Conservation (phyloP, 2,113 vertebrate genomes). For the Anguilla rostrata region DNA sequence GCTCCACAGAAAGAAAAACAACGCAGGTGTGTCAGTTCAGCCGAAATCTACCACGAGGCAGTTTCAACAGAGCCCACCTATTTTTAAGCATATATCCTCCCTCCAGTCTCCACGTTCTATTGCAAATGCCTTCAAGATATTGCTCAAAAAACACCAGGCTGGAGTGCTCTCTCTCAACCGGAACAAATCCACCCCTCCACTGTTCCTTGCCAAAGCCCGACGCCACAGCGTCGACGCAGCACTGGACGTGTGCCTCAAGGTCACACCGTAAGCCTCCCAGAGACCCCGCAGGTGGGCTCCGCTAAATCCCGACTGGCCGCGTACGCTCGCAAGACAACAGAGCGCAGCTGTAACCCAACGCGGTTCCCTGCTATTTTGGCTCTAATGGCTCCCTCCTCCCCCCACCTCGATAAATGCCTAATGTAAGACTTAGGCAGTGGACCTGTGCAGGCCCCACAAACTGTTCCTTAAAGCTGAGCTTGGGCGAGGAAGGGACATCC, state of each 20-base stretch:
- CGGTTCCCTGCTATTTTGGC: neutral
- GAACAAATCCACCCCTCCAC: neutral
- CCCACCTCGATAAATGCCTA: neutral
- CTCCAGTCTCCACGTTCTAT: neutral
- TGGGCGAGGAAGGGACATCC: too few relatives aligned
- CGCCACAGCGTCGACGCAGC: neutral
- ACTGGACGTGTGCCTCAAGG: neutral
- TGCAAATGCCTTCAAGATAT: neutral
- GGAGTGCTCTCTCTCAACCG: neutral
- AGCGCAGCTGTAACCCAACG: neutral
- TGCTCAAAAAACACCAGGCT: neutral
- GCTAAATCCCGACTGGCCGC: neutral
- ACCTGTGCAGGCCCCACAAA: too few relatives aligned
- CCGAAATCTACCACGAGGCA: neutral
- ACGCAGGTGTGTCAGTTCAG: neutral
- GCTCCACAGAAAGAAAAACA: neutral
- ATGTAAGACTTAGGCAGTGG: neutral
- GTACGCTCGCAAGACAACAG: neutral
- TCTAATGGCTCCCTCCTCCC: neutral
- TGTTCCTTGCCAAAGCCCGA: neutral
- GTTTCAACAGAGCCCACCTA: neutral
- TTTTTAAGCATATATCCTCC: neutral
- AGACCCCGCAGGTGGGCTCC: neutral
- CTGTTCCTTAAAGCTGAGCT: neutral
- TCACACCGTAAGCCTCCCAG: neutral